Base-by-base conservation (phyloP, 2,888 invertebrate species). In the Mylabris sibirica region DNA sequence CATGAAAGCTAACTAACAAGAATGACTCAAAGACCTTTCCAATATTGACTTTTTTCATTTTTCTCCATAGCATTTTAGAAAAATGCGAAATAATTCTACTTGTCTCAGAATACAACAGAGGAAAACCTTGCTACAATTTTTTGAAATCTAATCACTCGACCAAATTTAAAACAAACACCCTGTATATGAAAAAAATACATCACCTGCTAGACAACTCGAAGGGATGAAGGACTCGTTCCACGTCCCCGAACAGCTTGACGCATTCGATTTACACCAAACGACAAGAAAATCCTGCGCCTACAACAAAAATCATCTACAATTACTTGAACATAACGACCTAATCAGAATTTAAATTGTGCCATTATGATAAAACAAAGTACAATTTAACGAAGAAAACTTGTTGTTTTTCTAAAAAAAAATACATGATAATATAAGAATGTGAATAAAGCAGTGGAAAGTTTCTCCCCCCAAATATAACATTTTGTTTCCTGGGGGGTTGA, bases 221-320 rank as follows among this genome's bases (percentile, higher is more conserved):
- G 84, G 88, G 87, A 86, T 88, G 87, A 83, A 88, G 87, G 85
- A 88, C 86, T 84, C 88, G 86, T 85, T 89, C 89, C 88, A 89
- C 88, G 86, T 88, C 87, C 85, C 88, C 88, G 88, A 88, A 89
- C 89, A 89, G 88, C 87, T 88, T 89, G 88, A 88, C 84, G 88
- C 88, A 88, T 89, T 88, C 87, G 87, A 82, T 87, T 85, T 80
- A 85, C 49, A 86, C 85, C 82, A 80, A 78, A 72, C 8, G 20
- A 49, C 78, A 81, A 79, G 81, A 84, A 84, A 85, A 86, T 84
- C 80, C 74, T 81, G 83, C 86, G 88, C 88, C 88, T 88, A 86
- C 59, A 86, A 87, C 77, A 80, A 83, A 83, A 73, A 66, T 38
- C 35, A 41, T 38, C 59, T 57, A 57, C 17, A 62, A 38, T 17